Evolutionary conservation across 2,888 invertebrate genomes (phyloP).

Genomic region (Zootermopsis nevadensis): DNA sequence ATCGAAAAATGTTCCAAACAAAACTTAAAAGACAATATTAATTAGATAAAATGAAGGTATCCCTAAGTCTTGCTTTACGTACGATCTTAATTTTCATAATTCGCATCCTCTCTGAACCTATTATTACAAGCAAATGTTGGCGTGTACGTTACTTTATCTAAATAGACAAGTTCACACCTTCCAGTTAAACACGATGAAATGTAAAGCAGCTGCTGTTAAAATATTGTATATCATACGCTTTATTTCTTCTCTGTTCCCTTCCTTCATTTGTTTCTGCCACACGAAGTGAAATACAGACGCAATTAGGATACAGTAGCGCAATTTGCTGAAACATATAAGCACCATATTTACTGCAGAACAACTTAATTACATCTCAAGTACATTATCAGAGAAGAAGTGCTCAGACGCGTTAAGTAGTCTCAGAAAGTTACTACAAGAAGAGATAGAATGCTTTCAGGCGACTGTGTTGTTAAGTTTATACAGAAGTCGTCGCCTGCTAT

Average conservation of each 20-base stretch:
- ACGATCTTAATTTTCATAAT: too few species aligned
- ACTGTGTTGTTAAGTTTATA: too few species aligned
- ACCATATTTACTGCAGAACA: background rate
- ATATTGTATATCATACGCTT: too few species aligned
- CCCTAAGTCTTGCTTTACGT: too few species aligned
- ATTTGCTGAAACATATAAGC: background rate
- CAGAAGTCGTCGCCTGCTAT: too few species aligned
- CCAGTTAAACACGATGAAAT: background rate
- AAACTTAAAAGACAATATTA: too few species aligned
- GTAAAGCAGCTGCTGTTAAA: too few species aligned
- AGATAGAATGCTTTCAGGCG: too few species aligned
- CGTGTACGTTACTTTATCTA: background rate
- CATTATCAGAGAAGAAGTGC: background rate
- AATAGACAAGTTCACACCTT: background rate
- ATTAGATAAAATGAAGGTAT: too few species aligned
- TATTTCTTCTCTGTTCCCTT: background rate
- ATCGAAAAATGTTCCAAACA: too few species aligned
- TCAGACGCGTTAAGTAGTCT: slow-evolving; percentile 1
- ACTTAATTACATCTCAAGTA: slow-evolving; percentile 5
- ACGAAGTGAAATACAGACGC: background rate
- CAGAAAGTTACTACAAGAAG: background rate
- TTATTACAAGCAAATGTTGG: background rate
- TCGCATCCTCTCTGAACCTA: too few species aligned
- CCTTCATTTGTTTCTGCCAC: background rate
- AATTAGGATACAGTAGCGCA: background rate